Conservation (phyloP, 2,797 vertebrate species). For the Clarias fuscus region DNA sequence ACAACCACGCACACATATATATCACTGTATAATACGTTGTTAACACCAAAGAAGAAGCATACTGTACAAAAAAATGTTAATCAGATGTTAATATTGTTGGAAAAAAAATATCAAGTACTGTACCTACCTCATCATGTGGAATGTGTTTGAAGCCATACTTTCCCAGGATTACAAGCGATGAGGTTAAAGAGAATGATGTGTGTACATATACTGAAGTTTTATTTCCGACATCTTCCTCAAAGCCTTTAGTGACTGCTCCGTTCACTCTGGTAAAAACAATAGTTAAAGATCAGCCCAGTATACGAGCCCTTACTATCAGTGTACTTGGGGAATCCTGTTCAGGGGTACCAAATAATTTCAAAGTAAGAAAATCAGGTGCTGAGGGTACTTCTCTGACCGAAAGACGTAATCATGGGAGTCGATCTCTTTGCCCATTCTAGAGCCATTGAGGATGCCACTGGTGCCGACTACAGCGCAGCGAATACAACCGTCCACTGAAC, state of each 20-base stretch:
- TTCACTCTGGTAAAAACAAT: conserved; percentile 74
- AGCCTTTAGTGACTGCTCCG: conserved; percentile 76
- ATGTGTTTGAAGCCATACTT: conserved; percentile 72
- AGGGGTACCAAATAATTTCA: background rate
- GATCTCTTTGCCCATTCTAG: conserved; percentile 81
- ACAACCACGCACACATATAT: too few relatives aligned
- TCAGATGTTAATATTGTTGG: too few relatives aligned
- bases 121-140: conserved; percentile 76
- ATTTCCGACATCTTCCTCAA: conserved; percentile 83
- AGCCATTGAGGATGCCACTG: conserved; percentile 83
- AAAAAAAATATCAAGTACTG: background rate
- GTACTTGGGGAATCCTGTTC: background rate
- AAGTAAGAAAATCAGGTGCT: background rate
- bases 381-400: conserved; percentile 67
- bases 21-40: too few relatives aligned
- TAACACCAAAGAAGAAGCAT: too few relatives aligned
- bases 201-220: conserved; percentile 88
- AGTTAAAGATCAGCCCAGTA: background rate
- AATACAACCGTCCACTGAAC: conserved; percentile 63
- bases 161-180: conserved; percentile 39
- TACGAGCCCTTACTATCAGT: too few relatives aligned
- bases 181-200: conserved; percentile 77
- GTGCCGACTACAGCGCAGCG: conserved; percentile 86
- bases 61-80: too few relatives aligned
- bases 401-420: conserved; percentile 87